These are phyloP conservation scores for Tenualosa ilisha DNA, from an alignment of 2,797 vertebrate species.

Conservation along the genomic window DNA sequence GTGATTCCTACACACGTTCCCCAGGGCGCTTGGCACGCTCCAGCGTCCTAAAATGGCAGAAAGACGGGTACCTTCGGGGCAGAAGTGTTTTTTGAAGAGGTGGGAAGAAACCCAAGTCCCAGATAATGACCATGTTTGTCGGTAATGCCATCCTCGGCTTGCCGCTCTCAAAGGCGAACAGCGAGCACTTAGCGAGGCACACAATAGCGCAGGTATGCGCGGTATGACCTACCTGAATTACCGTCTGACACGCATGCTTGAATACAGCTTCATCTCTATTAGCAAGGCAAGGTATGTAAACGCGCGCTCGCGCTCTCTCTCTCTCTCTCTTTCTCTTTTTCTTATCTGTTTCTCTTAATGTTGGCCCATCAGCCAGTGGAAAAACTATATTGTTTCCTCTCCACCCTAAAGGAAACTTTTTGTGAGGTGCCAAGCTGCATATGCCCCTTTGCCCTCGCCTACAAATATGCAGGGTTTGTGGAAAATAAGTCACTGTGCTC, in stretches of 20 bases:
- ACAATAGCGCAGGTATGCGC: slow-evolving; percentile 70
- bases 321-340: slow-evolving; percentile 44
- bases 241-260: slow-evolving; percentile 68
- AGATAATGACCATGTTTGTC: slow-evolving; percentile 72
- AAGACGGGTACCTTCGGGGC: slow-evolving; percentile 54
- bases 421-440: not conserved
- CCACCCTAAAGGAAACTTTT: not conserved
- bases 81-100: slow-evolving; percentile 54
- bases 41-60: not conserved
- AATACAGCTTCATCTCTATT: slow-evolving; percentile 71
- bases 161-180: slow-evolving; percentile 66
- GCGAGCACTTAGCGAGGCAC: slow-evolving; percentile 64
- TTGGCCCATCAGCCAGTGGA: not conserved
- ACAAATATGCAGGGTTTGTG: not conserved
- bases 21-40: not conserved
- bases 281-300: slow-evolving; percentile 70
- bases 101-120: slow-evolving; percentile 17
- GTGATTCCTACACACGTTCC: not conserved
- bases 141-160: slow-evolving; percentile 68
- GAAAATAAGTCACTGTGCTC: not conserved
- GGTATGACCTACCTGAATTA: slow-evolving; percentile 77
- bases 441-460: not conserved
- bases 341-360: not conserved
- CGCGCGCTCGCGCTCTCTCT: slow-evolving; percentile 63
- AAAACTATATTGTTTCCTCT: not conserved